Evolutionary conservation across 2,888 invertebrate genomes (phyloP), one percentile per base, ranked within the genome.

Genomic region (Schizotus pectinicornis): DNA sequence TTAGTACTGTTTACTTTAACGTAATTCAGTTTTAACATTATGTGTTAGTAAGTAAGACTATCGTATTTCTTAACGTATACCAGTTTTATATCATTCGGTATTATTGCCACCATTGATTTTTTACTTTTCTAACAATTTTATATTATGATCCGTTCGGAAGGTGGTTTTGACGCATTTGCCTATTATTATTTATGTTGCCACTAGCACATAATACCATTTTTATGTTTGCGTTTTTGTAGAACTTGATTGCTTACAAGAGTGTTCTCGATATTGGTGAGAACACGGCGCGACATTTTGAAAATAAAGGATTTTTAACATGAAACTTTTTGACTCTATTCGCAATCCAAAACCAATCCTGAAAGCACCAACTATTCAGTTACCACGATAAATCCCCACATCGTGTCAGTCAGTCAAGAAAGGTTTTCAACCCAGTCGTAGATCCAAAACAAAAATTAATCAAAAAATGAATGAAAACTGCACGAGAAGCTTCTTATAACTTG

Each of bases 141-240:
- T 42, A 32, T 9, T 31, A 37, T n/a, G n/a, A n/a, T 5, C 22
- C 22, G 5, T 3, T 22, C 5, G 22, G 22, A 5, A 22, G 2
- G n/a, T 31, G 12, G n/a, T 22, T 12, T 32, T 5, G 12, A 59
- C 59, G 59, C 49, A 54, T 59, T 54, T 54, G 49, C 46, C 53
- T 53, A 42, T 59, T 11, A 48, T 59, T 11, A 48, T 49, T 54
- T 32, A 45, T 51, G 32, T 39, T 57, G 39, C 34, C 33, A 46
- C 30, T 38, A 45, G 41, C 14, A 32, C 30, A 14, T 33, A 6
- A 37, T 48, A 12, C 34, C 7, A 37, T 33, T 30, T 22, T 51
- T 39, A 45, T 47, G 43, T 50, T 56, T 38, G 57, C 33, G 51
- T 48, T 35, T 31, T 45, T 58, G 57, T 53, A 53, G 57, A 45